Base-by-base conservation (phyloP, 2,888 invertebrate genomes). In the Clusia tigrina region DNA sequence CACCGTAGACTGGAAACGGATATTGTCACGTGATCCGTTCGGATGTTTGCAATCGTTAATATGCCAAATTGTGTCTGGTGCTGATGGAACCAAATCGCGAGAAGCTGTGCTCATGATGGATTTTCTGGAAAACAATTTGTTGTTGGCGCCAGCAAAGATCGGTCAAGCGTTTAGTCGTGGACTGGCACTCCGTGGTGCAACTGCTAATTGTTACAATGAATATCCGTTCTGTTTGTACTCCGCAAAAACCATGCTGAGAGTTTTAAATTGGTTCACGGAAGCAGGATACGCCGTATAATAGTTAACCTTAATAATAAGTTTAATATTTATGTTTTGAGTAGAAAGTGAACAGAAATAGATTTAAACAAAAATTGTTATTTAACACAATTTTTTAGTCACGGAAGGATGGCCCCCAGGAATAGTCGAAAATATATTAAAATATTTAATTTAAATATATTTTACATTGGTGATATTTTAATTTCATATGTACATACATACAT, bases 151-250 rank as follows among this genome's bases (percentile, higher is more conserved):
- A 1, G 68, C 66, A 0, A 71, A 78, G 67, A 79, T 84, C 6
- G 78, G 71, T n/a, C 74, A 76, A 3, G 81, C 84, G 1, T 81
- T 81, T 64, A 79, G 77, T 63, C 77, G 74, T 1, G 83, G 83
- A 15, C 46, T 81, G 26, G 74, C 76, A 1, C 70, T 75, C 52
- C 74, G 69, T 2, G 78, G 79, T 2, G 66, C 64, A 6, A 68
- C 74, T 5, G 74, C 78, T 17, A 73, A 74, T 24, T 84, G 84
- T 59, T 81, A 74, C 25, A 74, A 76, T 26, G 79, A 81, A 54
- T 84, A 83, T 76, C 81, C 82, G 15, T 80, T 79, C 64, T 84
- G 84, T 60, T 70, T 81, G 56, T 84, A 84, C 69, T 83, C 83
- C 2, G 82, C 83, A 9, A 77, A 73, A 61, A 81, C 78, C 1